Conservation (phyloP, 2,888 invertebrate genomes). For the Bedellia somnulentella region DNA sequence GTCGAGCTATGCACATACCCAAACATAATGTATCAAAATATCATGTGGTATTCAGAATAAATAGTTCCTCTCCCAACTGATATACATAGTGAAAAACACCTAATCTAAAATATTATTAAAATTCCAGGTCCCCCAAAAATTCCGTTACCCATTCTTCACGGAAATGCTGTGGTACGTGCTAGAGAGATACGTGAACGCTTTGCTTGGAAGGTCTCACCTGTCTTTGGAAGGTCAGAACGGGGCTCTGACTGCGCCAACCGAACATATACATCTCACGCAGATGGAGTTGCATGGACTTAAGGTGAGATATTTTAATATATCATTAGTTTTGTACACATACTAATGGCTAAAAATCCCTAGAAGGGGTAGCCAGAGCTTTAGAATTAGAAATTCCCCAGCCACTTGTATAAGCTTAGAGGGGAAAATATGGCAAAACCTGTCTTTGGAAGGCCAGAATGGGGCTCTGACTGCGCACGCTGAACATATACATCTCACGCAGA, state of each 20-base stretch:
- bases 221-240: constrained; percentile 31
- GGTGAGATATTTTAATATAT: constrained; percentile 40
- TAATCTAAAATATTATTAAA: too few relatives aligned
- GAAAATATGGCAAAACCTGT: neutral
- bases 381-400: too few relatives aligned
- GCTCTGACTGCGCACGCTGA: too few relatives aligned
- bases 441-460: neutral
- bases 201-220: constrained; percentile 83
- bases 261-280: constrained; percentile 77
- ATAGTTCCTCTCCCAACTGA: too few relatives aligned
- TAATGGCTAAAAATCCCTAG: too few relatives aligned
- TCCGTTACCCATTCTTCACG: constrained; percentile 96
- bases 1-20: too few relatives aligned
- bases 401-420: neutral
- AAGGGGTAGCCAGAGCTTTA: too few relatives aligned
- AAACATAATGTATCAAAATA: too few relatives aligned
- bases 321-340: neutral
- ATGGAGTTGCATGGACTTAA: constrained; percentile 79
- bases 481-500: neutral
- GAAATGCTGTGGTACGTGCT: constrained; percentile 98
- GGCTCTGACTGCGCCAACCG: constrained; percentile 32
- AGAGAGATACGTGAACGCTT: constrained; percentile 86
- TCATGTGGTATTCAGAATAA: too few relatives aligned
- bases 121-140: constrained; percentile 90
- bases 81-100: too few relatives aligned